Evolutionary conservation across 1,140 invertebrate species (phyloP).

Genomic region (Formica selysi): DNA sequence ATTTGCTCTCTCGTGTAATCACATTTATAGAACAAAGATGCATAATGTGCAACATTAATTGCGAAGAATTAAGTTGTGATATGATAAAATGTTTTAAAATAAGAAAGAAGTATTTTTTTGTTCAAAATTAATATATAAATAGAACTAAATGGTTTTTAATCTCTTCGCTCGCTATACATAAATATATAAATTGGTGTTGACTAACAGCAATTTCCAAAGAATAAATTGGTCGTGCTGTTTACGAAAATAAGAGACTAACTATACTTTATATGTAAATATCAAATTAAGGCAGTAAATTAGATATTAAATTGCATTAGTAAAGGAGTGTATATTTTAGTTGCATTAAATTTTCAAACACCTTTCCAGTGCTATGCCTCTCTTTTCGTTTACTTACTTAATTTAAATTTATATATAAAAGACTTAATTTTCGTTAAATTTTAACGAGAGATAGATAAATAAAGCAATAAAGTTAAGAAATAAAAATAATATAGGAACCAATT

Average conservation of each 20-base stretch:
- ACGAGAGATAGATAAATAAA: no score
- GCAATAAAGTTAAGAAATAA: no score
- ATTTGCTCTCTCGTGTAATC: not conserved
- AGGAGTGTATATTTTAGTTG: not conserved
- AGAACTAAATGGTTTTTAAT: not conserved
- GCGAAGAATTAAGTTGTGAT: not conserved
- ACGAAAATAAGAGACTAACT: not conserved
- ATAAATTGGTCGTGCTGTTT: slow-evolving; percentile 30
- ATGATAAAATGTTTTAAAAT: not conserved
- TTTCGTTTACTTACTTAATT: not conserved
- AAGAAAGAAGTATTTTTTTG: not conserved
- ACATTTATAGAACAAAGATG: not conserved
- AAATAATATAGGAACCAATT: no score
- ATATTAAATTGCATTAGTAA: slow-evolving; percentile 26
- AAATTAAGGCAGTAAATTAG: slow-evolving; percentile 46
- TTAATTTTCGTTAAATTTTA: no score
- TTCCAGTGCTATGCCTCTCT: slow-evolving; percentile 7
- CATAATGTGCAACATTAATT: not conserved
- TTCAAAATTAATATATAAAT: slow-evolving; percentile 18
- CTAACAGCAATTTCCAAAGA: slow-evolving; percentile 22
- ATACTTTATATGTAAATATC: slow-evolving; percentile 36
- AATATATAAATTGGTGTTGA: not conserved
- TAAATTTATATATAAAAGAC: slow-evolving; percentile 13
- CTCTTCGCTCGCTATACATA: not conserved
- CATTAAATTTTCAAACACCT: slow-evolving; percentile 5